Percentiles rank a stretch among this genome's conserved stretches.
phyloP scores from a whole-genome alignment of 2,113 vertebrate genomes.

The Toxotes chatareus region DNA sequence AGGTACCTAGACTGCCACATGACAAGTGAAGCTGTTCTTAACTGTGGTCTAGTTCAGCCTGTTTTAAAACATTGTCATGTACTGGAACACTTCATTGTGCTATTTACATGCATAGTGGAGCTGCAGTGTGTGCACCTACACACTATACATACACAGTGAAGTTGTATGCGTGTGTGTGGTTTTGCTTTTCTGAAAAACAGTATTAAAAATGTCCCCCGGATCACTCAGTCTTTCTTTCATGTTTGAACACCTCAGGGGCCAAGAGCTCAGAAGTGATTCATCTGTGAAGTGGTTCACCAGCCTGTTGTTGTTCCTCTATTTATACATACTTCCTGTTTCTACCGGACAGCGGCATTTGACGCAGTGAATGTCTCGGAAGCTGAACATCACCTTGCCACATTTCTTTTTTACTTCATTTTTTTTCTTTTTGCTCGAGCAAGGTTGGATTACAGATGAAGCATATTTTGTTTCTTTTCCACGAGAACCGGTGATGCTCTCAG shows the following conservation, averaged over 20 bases:
- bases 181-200: background rate
- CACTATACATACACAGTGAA: background rate
- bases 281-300: constrained; percentile 53
- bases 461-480: background rate
- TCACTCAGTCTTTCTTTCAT: constrained; percentile 4
- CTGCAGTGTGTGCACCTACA: background rate
- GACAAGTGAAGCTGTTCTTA: constrained; percentile 30
- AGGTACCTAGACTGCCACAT: constrained; percentile 24
- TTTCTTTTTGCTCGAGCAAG: background rate
- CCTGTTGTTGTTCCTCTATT: constrained; percentile 76
- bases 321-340: constrained; percentile 76
- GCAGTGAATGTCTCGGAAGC: background rate
- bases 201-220: background rate
- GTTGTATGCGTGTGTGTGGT: background rate
- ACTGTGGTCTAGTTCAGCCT: constrained; percentile 24
- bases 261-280: constrained; percentile 29
- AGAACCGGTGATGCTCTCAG: background rate
- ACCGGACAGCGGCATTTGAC: background rate
- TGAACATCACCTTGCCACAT: background rate
- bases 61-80: constrained; percentile 38
- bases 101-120: constrained; percentile 41
- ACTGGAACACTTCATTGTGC: constrained; percentile 9
- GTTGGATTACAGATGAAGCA: background rate
- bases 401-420: background rate
- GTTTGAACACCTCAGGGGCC: constrained; percentile 10